Percentiles rank a stretch among this genome's conserved stretches.
Evolutionary conservation across 2,113 vertebrate species (phyloP).

Genomic region (Anseranas semipalmata): DNA sequence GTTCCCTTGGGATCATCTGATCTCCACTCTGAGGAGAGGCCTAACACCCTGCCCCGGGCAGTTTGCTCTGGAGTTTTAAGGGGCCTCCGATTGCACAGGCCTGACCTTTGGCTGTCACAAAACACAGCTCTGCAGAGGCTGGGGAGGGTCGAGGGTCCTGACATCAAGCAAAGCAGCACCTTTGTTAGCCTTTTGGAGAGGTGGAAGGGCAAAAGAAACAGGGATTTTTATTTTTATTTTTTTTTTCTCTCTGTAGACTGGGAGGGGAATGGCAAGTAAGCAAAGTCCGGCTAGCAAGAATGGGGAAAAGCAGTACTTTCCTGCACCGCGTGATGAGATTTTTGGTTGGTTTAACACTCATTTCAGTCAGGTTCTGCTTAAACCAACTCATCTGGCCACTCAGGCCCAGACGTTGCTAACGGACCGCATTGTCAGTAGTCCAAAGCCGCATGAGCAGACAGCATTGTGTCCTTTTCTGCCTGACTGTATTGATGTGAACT

Average conservation of each 20-base stretch:
- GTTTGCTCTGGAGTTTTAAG: background rate
- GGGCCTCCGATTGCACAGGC: background rate
- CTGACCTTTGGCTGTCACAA: background rate
- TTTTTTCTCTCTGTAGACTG: background rate
- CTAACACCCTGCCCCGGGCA: background rate
- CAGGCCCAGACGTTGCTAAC: background rate
- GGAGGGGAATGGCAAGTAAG: background rate
- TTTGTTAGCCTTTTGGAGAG: background rate
- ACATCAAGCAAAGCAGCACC: background rate
- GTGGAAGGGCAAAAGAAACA: background rate
- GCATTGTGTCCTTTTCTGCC: background rate
- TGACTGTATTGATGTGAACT: background rate
- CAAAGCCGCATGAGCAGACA: background rate
- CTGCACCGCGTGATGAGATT: background rate
- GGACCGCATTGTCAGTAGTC: rapidly evolving
- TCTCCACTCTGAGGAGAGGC: background rate
- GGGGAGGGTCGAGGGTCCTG: background rate
- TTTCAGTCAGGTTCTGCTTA: rapidly evolving
- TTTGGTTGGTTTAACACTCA: background rate
- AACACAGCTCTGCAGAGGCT: background rate
- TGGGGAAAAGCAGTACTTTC: background rate
- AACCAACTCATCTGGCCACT: background rate
- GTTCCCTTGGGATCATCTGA: background rate
- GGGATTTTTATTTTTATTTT: background rate
- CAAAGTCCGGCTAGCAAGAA: background rate